Evolutionary conservation across 2,888 invertebrate genomes (phyloP).

Genomic region (Linnaemya tessellans): DNA sequence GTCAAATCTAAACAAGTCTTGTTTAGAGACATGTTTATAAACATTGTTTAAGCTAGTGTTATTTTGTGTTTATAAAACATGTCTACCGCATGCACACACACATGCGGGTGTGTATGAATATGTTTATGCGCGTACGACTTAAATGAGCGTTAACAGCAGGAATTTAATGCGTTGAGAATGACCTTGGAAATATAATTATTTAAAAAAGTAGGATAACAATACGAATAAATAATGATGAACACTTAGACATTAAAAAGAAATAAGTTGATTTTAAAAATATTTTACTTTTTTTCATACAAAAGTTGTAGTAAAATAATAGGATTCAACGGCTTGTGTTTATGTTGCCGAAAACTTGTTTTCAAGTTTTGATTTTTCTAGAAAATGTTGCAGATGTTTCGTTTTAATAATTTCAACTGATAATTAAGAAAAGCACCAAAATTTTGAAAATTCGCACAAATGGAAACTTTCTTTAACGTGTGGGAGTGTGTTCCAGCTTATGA

Average conservation of each 20-base stretch:
- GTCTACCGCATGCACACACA: background rate
- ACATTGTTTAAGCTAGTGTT: background rate
- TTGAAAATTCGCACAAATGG: no score
- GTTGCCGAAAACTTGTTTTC: no score
- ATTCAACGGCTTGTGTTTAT: no score
- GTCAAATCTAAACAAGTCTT: background rate
- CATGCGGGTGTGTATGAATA: background rate
- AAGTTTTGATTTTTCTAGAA: no score
- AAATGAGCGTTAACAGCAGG: background rate
- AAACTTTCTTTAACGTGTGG: no score
- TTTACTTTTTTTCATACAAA: no score
- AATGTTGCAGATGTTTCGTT: no score
- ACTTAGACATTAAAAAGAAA: background rate
- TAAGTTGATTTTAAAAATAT: no score
- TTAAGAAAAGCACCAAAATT: no score
- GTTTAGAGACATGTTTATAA: slow-evolving; percentile 13
- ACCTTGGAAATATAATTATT: background rate
- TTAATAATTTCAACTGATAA: no score
- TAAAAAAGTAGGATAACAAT: background rate
- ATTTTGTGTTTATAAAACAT: background rate
- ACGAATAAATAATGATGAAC: background rate
- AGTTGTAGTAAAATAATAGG: no score
- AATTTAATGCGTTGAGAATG: background rate
- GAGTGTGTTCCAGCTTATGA: no score
- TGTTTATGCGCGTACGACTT: background rate